phyloP scores from a whole-genome alignment of 35 echinoderm and acorn worm species.

The Lytechinus pictus region DNA sequence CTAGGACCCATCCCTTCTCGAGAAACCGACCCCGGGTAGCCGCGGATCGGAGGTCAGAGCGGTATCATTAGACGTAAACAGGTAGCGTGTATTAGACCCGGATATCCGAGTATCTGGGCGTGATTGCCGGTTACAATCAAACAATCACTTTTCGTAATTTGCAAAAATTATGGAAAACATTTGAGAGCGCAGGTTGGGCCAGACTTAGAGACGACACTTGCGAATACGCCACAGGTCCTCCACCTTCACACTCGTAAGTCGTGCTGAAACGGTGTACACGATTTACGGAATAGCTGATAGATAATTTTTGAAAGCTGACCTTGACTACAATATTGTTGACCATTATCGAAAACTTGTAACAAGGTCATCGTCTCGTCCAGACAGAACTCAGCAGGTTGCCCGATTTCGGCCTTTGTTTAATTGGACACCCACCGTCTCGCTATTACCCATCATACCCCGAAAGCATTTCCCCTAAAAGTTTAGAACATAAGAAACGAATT shows the following conservation, averaged over 20 bases:
- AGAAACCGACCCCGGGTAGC: not conserved
- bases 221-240: not conserved
- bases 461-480: not conserved
- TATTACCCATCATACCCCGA: not conserved
- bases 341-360: not conserved
- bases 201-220: not conserved
- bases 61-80: slow-evolving; percentile 31
- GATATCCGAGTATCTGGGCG: slow-evolving; percentile 26
- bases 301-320: not conserved
- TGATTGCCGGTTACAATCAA: slow-evolving; percentile 38
- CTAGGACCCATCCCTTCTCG: not conserved
- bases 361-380: not conserved
- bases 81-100: slow-evolving; percentile 31
- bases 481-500: not conserved
- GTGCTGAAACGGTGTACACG: not conserved
- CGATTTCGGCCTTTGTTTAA: not conserved
- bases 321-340: not conserved
- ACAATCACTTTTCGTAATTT: not conserved
- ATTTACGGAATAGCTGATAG: not conserved
- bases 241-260: not conserved
- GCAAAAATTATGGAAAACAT: slow-evolving; percentile 4
- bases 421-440: not conserved
- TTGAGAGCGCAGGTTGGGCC: not conserved
- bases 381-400: not conserved
- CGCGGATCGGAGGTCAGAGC: not conserved